Base-by-base conservation (phyloP, 2,113 vertebrate species). In the Dermatemys mawii region DNA sequence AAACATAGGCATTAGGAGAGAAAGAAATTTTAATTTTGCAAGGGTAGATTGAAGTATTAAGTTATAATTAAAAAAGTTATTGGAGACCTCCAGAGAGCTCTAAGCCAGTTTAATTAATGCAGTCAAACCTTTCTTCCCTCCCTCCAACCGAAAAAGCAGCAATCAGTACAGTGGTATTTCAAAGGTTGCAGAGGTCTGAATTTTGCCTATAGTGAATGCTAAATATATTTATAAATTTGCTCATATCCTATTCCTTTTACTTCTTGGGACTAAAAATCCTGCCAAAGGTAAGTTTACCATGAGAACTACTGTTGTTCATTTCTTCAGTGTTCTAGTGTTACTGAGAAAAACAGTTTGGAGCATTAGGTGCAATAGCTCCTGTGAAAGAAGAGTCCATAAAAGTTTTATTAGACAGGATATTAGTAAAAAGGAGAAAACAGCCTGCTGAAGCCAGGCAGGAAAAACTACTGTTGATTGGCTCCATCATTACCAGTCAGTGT, bases 1-100 rank as follows among this genome's bases (percentile, higher is more conserved):
- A 84, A 91, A 84, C 14, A 5, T 41, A 93, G 57, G 88, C 81
- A 73, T 85, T 95, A 35, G 75, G 41, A 54, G 55, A 60, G 81
- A 92, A 87, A 60, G 81, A 92, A 87, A 94, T 97, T 93, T 79
- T 88, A 88, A n/a, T 96, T 97, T 95, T 94, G 46, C 70, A 82
- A 89, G 81, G 54, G 82, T 94, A 9, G 90, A 38, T 93, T 96
- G 73, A 95, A 88, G 79, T 85, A 86, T 93, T 89, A 95, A 87
- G 80, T 83, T 96, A 44, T 97, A 96, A 97, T 96, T 97, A 81
- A 93, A 94, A 83, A 91, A 83, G 90, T 97, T 96, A 91, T 67
- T 95, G 87, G 87, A 88, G 86, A 90, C 44, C 75, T 97, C 78
- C 85, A 94, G 38, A 76, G 97, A 96, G 90, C 84, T 95, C 48